Percentiles rank a stretch among this genome's conserved stretches.
phyloP scores from a whole-genome alignment of 1,140 invertebrate species.

The Grapholita molesta region DNA sequence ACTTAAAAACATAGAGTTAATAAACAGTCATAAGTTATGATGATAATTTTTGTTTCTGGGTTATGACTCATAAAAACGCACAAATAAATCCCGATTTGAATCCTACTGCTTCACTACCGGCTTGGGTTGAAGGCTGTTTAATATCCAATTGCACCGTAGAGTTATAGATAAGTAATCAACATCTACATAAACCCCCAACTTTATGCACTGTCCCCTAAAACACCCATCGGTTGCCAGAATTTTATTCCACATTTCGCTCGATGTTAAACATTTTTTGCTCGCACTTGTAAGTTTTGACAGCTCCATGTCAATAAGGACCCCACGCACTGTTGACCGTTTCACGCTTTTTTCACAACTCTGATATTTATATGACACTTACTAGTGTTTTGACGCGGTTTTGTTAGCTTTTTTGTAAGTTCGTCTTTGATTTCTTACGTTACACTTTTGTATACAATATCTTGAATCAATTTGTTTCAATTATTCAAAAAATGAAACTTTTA shows the following conservation, averaged over 20 bases:
- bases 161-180: too few relatives aligned
- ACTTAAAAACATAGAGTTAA: too few relatives aligned
- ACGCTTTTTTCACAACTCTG: background rate
- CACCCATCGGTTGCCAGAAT: background rate
- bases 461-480: too few relatives aligned
- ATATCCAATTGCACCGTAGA: too few relatives aligned
- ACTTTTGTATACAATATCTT: too few relatives aligned
- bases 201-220: background rate
- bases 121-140: too few relatives aligned
- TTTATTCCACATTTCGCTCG: background rate
- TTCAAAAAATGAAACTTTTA: too few relatives aligned
- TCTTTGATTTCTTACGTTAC: background rate
- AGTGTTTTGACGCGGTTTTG: background rate
- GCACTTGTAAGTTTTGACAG: background rate
- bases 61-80: too few relatives aligned
- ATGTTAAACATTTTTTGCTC: background rate
- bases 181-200: background rate
- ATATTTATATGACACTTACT: background rate
- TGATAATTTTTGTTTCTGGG: too few relatives aligned
- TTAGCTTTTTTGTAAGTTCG: background rate
- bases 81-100: too few relatives aligned
- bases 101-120: too few relatives aligned
- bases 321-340: background rate
- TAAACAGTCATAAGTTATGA: too few relatives aligned
- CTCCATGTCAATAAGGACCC: background rate